Evolutionary conservation across 1,140 invertebrate genomes (phyloP), one percentile per base, ranked within the genome.

Genomic region (Musca vetustissima): DNA sequence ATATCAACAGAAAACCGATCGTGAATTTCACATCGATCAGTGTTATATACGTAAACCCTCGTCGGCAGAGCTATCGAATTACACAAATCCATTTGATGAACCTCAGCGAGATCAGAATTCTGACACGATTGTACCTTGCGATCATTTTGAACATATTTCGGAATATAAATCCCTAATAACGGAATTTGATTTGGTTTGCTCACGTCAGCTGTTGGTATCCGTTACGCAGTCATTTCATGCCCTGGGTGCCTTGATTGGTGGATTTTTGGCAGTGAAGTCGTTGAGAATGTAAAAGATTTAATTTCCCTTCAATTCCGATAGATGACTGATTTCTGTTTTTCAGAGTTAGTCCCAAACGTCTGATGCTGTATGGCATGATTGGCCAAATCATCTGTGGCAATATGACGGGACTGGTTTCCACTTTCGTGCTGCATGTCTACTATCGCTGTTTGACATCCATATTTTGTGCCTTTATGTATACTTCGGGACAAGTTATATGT

Each of bases 321-420:
- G 49, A 19, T 21, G 19, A 32, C 7, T 64, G 6, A 14, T 55
- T 49, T 59, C 14, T 69, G 1, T 24, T 15, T 43, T 66, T 17
- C n/a, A 83, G 81, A 22, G 74, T 76, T 7, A 83, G 79, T 71
- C 83, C 83, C 1, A 74, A 76, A 15, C 72, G 74, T 0, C 64
- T 83, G n/a, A 84, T 84, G 83, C 69, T 84, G 36, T 53, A 75
- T 8, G 83, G 83, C 47, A 83, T 84, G 77, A 66, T 83, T 61
- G 70, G 75, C 0, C 80, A 83, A 67, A 81, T 83, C 66, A 73
- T 81, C 28, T 82, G 74, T 19, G 83, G 83, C 4, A 80, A 83
- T 65, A 66, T 81, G 0, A 83, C 83, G 0, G 83, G 83, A 9
- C 66, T 79, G 21, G 77, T 80, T 55, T 74, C 77, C 13, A 79